These are phyloP conservation scores for Procavia capensis DNA, from an alignment of 2,113 vertebrate genomes.

Conservation along the genomic window DNA sequence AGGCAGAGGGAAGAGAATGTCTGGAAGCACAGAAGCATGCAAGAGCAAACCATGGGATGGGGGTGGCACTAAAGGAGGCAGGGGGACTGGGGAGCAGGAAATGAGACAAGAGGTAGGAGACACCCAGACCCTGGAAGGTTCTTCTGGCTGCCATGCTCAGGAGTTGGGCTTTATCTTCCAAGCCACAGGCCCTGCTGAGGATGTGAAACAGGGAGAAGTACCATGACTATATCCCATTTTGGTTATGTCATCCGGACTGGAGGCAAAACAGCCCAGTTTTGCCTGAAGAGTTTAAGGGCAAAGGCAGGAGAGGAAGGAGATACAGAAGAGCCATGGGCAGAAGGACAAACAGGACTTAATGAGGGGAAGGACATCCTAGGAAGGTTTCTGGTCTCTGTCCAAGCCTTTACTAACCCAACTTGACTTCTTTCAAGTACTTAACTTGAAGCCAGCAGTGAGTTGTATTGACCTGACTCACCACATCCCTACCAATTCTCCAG, in stretches of 20 bases:
- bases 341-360: not conserved
- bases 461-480: accelerated
- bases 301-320: not conserved
- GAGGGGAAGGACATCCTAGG: too few relatives aligned
- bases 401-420: not conserved
- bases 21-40: not conserved
- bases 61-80: not conserved
- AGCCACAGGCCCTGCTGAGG: not conserved
- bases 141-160: not conserved
- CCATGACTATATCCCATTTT: accelerated
- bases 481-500: not conserved
- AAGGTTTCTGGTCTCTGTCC: not conserved
- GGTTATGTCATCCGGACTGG: accelerated
- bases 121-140: not conserved
- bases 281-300: too few relatives aligned
- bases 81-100: too few relatives aligned
- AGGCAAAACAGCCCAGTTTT: not conserved
- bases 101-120: not conserved
- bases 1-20: not conserved
- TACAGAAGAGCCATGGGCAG: too few relatives aligned
- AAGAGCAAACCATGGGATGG: not conserved
- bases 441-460: not conserved
- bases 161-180: not conserved
- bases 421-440: not conserved
- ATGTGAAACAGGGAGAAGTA: not conserved